These are phyloP conservation scores for Perithous albicinctus DNA, from an alignment of 2,888 invertebrate genomes.

Conservation along the genomic window DNA sequence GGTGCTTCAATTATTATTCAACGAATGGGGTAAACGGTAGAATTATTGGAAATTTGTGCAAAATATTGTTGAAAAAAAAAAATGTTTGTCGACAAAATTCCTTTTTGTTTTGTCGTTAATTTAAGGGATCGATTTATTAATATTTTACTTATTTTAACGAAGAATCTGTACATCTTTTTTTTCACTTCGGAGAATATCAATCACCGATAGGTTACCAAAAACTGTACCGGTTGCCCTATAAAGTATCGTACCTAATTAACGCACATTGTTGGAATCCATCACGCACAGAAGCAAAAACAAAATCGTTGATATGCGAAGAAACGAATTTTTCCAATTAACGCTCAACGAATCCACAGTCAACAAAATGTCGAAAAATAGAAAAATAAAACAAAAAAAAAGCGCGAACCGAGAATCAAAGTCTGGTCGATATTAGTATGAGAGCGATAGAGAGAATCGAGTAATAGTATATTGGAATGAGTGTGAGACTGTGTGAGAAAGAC, in stretches of 20 bases:
- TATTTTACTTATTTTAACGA: not conserved
- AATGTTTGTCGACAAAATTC: not conserved
- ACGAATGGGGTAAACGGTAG: not conserved
- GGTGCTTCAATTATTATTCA: constrained; percentile 14
- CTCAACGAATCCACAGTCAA: not conserved
- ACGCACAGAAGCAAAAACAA: not conserved
- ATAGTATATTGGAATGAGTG: constrained; percentile 29
- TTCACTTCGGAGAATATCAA: not conserved
- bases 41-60: not conserved
- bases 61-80: not conserved
- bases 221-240: constrained; percentile 1
- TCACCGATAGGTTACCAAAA: not conserved
- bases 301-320: not conserved
- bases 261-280: not conserved
- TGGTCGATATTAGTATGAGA: constrained; percentile 17
- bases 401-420: constrained; percentile 6
- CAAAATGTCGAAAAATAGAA: not conserved
- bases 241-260: not conserved
- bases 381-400: too few species aligned
- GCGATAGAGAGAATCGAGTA: constrained; percentile 8
- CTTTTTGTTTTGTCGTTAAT: not conserved
- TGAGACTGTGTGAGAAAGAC: constrained; percentile 24
- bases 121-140: not conserved
- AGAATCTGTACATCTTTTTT: not conserved
- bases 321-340: not conserved